These are phyloP conservation scores for Beris chalybata DNA, from an alignment of 2,888 invertebrate species.

Conservation along the genomic window DNA sequence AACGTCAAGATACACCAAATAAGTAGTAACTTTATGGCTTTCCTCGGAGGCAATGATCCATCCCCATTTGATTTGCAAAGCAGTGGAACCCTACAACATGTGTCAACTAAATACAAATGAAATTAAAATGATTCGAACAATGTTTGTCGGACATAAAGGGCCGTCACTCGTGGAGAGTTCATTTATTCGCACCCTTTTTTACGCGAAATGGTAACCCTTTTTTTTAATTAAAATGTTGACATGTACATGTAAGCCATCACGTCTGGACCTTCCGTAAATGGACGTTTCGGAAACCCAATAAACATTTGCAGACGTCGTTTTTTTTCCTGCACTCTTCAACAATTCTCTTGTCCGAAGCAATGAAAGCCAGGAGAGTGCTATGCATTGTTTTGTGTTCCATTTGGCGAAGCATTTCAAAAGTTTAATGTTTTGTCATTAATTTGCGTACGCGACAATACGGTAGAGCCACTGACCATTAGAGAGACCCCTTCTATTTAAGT, in stretches of 20 bases:
- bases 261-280: conserved; percentile 13
- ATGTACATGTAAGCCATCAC: conserved; percentile 50
- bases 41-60: no score
- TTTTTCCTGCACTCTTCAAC: conserved; percentile 13
- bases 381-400: conserved; percentile 12
- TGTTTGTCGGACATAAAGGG: conserved; percentile 36
- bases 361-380: neutral
- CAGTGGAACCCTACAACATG: conserved; percentile 31
- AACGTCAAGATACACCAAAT: no score
- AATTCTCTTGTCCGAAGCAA: conserved; percentile 1
- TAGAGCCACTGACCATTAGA: conserved; percentile 12
- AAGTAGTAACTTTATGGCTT: no score
- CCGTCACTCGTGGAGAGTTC: conserved; percentile 27
- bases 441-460: conserved; percentile 33
- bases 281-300: conserved; percentile 37
- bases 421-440: conserved; percentile 40
- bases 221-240: conserved; percentile 59
- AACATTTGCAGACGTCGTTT: conserved; percentile 34
- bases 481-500: neutral
- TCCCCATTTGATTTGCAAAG: neutral
- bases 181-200: conserved; percentile 39
- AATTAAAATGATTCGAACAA: conserved; percentile 40
- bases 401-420: conserved; percentile 28
- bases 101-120: conserved; percentile 39
- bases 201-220: conserved; percentile 33